A percentile compares a stretch with the other conserved stretches of the same genome.
Conservation (phyloP, 2,113 vertebrate species). For the Otus sunia region DNA sequence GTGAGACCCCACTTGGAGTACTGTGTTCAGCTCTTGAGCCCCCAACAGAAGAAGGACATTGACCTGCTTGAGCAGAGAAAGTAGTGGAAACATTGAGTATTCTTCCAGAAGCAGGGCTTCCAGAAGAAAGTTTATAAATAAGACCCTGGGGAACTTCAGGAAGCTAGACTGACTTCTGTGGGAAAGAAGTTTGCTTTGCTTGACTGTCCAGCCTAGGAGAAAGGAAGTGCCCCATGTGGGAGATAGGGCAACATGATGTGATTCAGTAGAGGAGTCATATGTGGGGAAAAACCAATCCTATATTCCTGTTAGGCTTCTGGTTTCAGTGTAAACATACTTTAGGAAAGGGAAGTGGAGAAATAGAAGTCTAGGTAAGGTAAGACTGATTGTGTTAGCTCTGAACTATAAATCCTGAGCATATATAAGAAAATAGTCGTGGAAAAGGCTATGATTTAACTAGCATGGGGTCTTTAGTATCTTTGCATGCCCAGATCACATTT, state of each 20-base stretch:
- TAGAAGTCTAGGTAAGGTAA: neutral
- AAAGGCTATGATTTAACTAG: neutral
- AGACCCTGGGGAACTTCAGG: neutral
- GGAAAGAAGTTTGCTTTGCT: neutral
- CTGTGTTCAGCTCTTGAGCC: no score
- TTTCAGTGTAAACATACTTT: neutral
- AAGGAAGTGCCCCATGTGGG: neutral
- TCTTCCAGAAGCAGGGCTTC: neutral
- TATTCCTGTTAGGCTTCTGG: neutral
- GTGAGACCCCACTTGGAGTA: no score
- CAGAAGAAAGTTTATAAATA: neutral
- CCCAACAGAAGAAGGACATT: no score
- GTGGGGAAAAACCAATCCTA: fast-evolving
- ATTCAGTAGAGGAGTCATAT: neutral
- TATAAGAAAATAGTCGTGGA: neutral
- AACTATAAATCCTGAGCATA: neutral
- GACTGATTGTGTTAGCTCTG: neutral
- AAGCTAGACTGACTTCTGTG: neutral
- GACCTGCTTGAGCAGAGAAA: neutral
- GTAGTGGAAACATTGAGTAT: neutral
- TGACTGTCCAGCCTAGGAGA: neutral
- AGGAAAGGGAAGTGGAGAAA: neutral
- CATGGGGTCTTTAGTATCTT: neutral
- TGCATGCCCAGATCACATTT: neutral
- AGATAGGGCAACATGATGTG: neutral